Base-by-base conservation (phyloP, 92 coral and sea anemone species). In the Heteractis magnifica region DNA sequence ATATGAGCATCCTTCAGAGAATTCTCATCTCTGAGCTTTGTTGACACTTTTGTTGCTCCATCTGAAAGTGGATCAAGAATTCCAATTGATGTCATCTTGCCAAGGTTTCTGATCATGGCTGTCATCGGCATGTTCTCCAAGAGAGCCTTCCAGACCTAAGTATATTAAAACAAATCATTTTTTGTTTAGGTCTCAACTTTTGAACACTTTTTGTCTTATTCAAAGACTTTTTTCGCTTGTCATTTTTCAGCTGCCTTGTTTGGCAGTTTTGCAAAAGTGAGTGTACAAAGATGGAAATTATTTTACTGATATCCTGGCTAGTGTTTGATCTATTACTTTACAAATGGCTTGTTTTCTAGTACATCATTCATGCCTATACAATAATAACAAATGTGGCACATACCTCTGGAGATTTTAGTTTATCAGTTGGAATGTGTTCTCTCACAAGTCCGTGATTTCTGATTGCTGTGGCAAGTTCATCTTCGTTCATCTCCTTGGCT, bases 91-190 rank as follows among this genome's bases (percentile, higher is more conserved):
- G 97, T 92, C 99, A 96, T 96, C 83, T 94, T 96, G 62, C 97
- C 97, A 75, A 96, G 97, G 79, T 96, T 96, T 78, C 98, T 78
- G 51, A 96, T 96, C 98, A 96, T 90, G 64, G 99, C 99, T 19
- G 95, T 96, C 99, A 94, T 92, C 6, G 99, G 99, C 99, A 96
- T 96, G 12, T 94, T 92, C 16, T 83, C 89, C 56, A 92, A 83
- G 23, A 96, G 90, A 13, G 99, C 99, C 44, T 78, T 83, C 99
- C 99, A 96, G 8, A 96, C 86, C 99, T 96, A 72, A n/a, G 50
- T 3, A 75, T 62, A 56, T 21, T 10, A 14, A 75, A 23, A 64
- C 1, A 71, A 72, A 82, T 52, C 14, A 51, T 6, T 10, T 20
- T 74, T 74, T 74, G 10, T 8, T 15, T 50, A 74, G 18, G 26